These are phyloP conservation scores for Macrocentrus cingulum DNA, from an alignment of 1,140 invertebrate genomes.

Conservation along the genomic window DNA sequence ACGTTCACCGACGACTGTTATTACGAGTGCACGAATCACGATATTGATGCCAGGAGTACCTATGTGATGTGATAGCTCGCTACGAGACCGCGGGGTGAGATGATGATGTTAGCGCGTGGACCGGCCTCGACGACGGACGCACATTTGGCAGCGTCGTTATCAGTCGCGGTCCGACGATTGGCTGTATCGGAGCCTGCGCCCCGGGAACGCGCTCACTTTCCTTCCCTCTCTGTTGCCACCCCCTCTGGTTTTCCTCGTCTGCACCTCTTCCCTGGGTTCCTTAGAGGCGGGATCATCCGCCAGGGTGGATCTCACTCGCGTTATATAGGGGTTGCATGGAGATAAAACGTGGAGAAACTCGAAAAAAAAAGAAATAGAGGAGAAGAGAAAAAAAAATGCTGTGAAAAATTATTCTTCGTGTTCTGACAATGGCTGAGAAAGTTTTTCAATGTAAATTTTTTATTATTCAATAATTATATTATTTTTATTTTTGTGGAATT, in stretches of 20 bases:
- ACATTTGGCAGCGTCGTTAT: conserved; percentile 56
- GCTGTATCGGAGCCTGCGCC: conserved; percentile 59
- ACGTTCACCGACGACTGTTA: too few relatives aligned
- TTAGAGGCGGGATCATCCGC: conserved; percentile 58
- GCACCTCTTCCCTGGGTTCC: conserved; percentile 37
- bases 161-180: conserved; percentile 58
- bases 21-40: too few relatives aligned
- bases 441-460: too few relatives aligned
- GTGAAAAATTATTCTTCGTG: too few relatives aligned
- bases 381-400: neutral
- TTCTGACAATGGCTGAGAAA: too few relatives aligned
- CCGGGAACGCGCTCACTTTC: conserved; percentile 21
- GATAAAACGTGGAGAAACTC: too few relatives aligned
- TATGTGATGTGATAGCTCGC: conserved; percentile 18
- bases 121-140: conserved; percentile 49
- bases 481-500: too few relatives aligned
- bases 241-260: conserved; percentile 19
- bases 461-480: neutral
- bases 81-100: conserved; percentile 32
- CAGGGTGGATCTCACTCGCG: conserved; percentile 42
- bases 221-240: conserved; percentile 14
- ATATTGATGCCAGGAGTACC: too few relatives aligned
- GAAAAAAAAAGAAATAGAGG: too few relatives aligned
- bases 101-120: conserved; percentile 47
- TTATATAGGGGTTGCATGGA: neutral